phyloP scores from a whole-genome alignment of 2,888 invertebrate genomes.

The Salticus scenicus region DNA sequence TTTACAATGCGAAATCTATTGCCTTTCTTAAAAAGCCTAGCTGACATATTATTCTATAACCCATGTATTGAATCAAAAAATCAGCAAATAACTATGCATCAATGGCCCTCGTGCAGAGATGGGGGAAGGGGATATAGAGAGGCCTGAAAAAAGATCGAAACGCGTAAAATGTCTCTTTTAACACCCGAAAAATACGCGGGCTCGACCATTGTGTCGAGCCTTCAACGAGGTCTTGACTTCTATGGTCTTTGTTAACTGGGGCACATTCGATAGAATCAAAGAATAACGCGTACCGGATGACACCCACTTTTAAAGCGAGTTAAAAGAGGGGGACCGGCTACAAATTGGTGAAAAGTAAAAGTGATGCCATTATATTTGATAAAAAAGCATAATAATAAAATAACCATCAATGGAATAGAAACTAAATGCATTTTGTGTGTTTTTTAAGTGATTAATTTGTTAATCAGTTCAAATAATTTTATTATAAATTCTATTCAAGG shows the following conservation, averaged over 20 bases:
- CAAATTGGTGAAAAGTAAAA: neutral
- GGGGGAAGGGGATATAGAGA: neutral
- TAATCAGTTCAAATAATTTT: no score
- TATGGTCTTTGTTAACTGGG: conserved; percentile 67
- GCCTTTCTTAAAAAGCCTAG: neutral
- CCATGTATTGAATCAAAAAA: neutral
- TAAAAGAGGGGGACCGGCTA: neutral
- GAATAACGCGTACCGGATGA: conserved; percentile 40
- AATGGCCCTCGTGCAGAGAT: neutral
- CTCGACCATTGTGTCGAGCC: conserved; percentile 10
- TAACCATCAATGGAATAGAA: no score
- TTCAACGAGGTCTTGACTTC: conserved; percentile 68
- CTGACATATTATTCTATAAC: neutral
- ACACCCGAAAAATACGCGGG: neutral
- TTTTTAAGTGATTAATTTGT: no score
- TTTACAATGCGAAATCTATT: no score
- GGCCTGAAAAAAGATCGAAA: neutral
- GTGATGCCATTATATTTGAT: no score
- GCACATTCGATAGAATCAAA: conserved; percentile 51
- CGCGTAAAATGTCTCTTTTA: conserved; percentile 9
- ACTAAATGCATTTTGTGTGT: no score
- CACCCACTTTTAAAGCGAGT: conserved; percentile 38
- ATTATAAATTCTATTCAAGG: no score
- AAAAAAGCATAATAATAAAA: no score
- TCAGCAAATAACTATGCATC: conserved; percentile 5